These are phyloP conservation scores for Hesperophylax magnus DNA, from an alignment of 1,140 invertebrate species.

Conservation along the genomic window DNA sequence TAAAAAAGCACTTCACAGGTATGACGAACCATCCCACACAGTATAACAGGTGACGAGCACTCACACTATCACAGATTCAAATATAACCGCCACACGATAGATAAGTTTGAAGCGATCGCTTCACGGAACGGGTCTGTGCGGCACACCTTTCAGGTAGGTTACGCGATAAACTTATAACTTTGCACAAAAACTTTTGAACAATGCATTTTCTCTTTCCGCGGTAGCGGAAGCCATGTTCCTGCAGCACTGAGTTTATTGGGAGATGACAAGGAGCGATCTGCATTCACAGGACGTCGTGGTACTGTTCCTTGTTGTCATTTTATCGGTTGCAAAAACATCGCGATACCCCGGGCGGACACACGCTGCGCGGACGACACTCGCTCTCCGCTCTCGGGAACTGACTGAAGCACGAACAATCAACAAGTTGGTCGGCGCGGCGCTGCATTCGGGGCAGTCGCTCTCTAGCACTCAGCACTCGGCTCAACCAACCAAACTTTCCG, in stretches of 20 bases:
- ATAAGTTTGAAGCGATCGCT: slow-evolving; percentile 36
- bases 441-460: slow-evolving; percentile 26
- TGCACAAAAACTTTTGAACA: slow-evolving; percentile 42
- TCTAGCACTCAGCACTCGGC: neutral
- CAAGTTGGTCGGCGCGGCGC: slow-evolving; percentile 33
- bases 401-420: slow-evolving; percentile 35
- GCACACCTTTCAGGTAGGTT: slow-evolving; percentile 37
- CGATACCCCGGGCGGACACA: slow-evolving; percentile 16
- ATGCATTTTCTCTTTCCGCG: slow-evolving; percentile 32
- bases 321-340: slow-evolving; percentile 39
- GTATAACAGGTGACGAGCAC: slow-evolving; percentile 36
- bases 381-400: slow-evolving; percentile 28
- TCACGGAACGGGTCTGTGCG: slow-evolving; percentile 36
- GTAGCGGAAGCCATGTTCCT: slow-evolving; percentile 13
- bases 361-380: slow-evolving; percentile 20
- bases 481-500: slow-evolving; percentile 20
- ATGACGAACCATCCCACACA: slow-evolving; percentile 36
- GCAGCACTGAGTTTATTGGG: slow-evolving; percentile 10
- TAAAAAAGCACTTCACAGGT: slow-evolving; percentile 33
- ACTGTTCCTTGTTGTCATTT: slow-evolving; percentile 26
- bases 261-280: neutral
- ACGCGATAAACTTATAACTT: slow-evolving; percentile 44
- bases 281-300: slow-evolving; percentile 17
- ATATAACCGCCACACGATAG: slow-evolving; percentile 41
- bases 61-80: slow-evolving; percentile 47